These are phyloP conservation scores for Lucilia cuprina DNA, from an alignment of 1,140 invertebrate genomes.

Conservation along the genomic window DNA sequence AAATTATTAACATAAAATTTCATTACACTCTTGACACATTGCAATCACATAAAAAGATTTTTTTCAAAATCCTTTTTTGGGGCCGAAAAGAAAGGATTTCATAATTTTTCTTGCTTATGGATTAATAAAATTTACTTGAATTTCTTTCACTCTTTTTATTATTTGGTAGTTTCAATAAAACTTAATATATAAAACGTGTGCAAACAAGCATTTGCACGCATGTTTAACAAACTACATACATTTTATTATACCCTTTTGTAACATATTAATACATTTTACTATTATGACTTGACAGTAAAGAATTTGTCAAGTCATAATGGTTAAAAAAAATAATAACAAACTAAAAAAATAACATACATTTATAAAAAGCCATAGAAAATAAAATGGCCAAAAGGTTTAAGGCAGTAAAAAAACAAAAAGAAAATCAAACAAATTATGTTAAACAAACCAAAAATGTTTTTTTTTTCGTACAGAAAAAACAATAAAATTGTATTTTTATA, in stretches of 20 bases:
- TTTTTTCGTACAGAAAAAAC: background rate
- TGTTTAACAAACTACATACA: background rate
- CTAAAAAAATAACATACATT: background rate
- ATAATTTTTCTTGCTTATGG: background rate
- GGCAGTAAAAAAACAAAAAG: background rate
- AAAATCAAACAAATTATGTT: conserved; percentile 33
- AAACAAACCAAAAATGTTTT: conserved; percentile 20
- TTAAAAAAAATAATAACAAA: background rate
- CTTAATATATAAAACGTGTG: conserved; percentile 31
- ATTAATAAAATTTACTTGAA: background rate
- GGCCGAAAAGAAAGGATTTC: background rate
- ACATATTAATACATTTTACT: conserved; percentile 23
- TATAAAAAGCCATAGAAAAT: background rate
- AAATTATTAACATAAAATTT: no score
- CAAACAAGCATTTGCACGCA: background rate
- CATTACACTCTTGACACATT: no score
- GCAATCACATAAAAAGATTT: background rate
- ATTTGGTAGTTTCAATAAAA: conserved; percentile 26
- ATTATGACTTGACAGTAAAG: conserved; percentile 34
- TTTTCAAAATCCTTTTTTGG: conserved; percentile 15
- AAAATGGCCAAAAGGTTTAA: background rate
- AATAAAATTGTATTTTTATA: background rate
- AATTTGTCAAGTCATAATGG: conserved; percentile 33
- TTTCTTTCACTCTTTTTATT: background rate
- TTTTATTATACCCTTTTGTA: conserved; percentile 29